Percentiles rank a stretch among this genome's conserved stretches.
Evolutionary conservation across 2,797 vertebrate species (phyloP).

Genomic region (Rhyacichthys aspro): DNA sequence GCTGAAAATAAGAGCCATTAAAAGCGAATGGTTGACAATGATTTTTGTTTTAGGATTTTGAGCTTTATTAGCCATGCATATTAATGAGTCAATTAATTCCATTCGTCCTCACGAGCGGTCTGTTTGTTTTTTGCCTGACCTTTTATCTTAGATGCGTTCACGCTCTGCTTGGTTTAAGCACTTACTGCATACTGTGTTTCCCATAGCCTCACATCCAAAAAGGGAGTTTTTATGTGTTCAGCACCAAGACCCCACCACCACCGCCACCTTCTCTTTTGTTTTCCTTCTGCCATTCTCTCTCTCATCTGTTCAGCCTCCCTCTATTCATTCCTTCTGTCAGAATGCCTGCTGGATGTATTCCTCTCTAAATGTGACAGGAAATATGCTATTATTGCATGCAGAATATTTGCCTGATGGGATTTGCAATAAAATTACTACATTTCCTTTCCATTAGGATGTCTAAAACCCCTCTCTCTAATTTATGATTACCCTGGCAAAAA

Average conservation of each 20-base stretch:
- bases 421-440: constrained; percentile 79
- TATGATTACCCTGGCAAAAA: constrained; percentile 79
- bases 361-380: constrained; percentile 80
- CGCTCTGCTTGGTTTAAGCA: constrained; percentile 85
- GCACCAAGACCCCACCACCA: constrained; percentile 55
- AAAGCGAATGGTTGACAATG: constrained; percentile 82
- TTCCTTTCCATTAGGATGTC: constrained; percentile 78
- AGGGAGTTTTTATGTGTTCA: constrained; percentile 82
- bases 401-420: constrained; percentile 82
- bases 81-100: constrained; percentile 94
- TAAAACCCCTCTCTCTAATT: constrained; percentile 80
- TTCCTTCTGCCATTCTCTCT: constrained; percentile 74
- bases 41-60: constrained; percentile 83
- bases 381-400: constrained; percentile 77
- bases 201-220: constrained; percentile 77
- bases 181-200: constrained; percentile 84
- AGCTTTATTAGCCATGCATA: constrained; percentile 90
- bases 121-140: constrained; percentile 91
- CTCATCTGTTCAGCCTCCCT: constrained; percentile 58
- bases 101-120: constrained; percentile 88
- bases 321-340: constrained; percentile 70
- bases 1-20: constrained; percentile 87
- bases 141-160: constrained; percentile 89
- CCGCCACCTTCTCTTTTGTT: constrained; percentile 72
- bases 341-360: constrained; percentile 73